Evolutionary conservation across 1,140 invertebrate genomes (phyloP).

Genomic region (Papilio helenus): DNA sequence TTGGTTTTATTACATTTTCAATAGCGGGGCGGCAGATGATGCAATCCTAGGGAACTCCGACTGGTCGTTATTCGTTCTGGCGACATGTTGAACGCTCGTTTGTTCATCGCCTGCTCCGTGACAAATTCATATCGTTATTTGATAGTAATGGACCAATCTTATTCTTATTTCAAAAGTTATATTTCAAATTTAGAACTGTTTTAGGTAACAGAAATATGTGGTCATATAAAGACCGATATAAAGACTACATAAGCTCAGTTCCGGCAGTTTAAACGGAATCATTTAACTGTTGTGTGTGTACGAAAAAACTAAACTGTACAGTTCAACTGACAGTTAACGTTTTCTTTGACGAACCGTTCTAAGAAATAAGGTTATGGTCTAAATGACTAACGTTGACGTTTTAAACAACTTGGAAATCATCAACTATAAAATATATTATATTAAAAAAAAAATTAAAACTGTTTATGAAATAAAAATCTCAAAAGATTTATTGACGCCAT

Average conservation of each 20-base stretch:
- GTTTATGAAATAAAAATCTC: not conserved
- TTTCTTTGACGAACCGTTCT: no score
- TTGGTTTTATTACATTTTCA: constrained; percentile 12
- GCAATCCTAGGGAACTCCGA: constrained; percentile 2
- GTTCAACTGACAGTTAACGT: no score
- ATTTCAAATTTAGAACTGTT: constrained; percentile 1
- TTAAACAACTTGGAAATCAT: no score
- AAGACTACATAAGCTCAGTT: no score
- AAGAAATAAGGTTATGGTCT: no score
- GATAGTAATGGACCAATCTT: constrained; percentile 11
- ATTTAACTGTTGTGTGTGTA: no score
- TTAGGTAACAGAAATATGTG: not conserved
- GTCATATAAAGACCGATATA: not conserved
- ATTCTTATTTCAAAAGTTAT: not conserved
- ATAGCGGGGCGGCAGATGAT: constrained; percentile 6
- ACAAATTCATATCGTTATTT: constrained; percentile 12
- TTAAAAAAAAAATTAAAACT: not conserved
- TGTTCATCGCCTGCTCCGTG: not conserved
- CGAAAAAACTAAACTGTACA: no score
- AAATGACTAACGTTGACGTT: no score
- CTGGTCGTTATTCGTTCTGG: constrained; percentile 1
- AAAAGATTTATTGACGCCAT: not conserved
- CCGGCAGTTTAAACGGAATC: no score
- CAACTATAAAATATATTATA: not conserved
- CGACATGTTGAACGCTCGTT: constrained; percentile 7